These are phyloP conservation scores for Alosa alosa DNA, from an alignment of 2,113 vertebrate genomes.

Conservation along the genomic window DNA sequence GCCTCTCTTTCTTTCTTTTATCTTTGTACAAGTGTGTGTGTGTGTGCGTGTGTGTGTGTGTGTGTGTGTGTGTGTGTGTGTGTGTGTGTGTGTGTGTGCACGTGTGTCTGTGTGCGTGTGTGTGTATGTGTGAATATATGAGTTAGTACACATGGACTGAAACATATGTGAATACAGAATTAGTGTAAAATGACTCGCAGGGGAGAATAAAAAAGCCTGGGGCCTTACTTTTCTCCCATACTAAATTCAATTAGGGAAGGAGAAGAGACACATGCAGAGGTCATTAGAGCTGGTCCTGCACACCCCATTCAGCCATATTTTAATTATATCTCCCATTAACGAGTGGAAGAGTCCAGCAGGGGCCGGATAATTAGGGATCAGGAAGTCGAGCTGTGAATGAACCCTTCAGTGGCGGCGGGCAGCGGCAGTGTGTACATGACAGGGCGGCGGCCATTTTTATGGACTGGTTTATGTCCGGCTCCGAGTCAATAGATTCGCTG, in stretches of 20 bases:
- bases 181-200: not conserved
- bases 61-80: not conserved
- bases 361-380: not conserved
- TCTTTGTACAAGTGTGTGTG: no score
- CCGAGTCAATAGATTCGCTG: not conserved
- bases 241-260: not conserved
- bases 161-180: not conserved
- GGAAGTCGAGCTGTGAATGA: not conserved
- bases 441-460: not conserved
- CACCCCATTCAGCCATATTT: not conserved
- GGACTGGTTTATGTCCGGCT: not conserved
- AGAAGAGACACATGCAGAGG: not conserved
- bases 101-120: not conserved
- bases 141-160: not conserved
- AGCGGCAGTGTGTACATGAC: not conserved
- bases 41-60: not conserved
- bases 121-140: not conserved
- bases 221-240: not conserved
- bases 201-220: not conserved
- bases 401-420: not conserved
- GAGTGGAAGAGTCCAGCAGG: not conserved
- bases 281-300: not conserved
- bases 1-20: no score
- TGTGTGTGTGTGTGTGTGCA: not conserved
- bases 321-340: slow-evolving; percentile 9